A percentile compares a stretch with the other conserved stretches of the same genome.
Evolutionary conservation across 2,113 vertebrate species (phyloP).

Genomic region (Callionymus lyra): DNA sequence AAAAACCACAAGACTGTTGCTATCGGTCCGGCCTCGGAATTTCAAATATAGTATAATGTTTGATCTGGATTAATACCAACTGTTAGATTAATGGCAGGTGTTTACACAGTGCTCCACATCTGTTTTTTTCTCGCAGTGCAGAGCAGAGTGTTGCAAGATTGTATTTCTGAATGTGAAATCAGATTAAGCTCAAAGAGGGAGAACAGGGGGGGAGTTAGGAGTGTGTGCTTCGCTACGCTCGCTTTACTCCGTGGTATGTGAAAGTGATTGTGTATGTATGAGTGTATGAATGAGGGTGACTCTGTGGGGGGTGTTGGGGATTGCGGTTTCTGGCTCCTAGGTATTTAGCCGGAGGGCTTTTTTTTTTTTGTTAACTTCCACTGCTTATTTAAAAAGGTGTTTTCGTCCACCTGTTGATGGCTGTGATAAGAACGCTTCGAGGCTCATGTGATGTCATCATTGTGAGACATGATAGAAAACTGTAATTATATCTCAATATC

Average conservation of each 20-base stretch:
- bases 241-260: conserved; percentile 47
- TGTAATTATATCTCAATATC: neutral
- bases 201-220: conserved; percentile 6
- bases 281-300: conserved; percentile 11
- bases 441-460: neutral
- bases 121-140: too few species aligned
- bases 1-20: too few species aligned
- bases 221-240: conserved; percentile 34
- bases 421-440: conserved; percentile 1
- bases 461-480: neutral
- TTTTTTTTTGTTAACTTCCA: conserved; percentile 20
- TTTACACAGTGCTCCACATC: conserved; percentile 40
- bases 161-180: conserved; percentile 37
- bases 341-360: conserved; percentile 40
- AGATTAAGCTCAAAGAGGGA: conserved; percentile 30
- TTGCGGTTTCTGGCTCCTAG: conserved; percentile 29
- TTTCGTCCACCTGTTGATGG: conserved; percentile 11
- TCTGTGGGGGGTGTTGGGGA: conserved; percentile 1
- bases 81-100: conserved; percentile 45
- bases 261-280: conserved; percentile 10
- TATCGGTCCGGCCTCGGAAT: too few species aligned
- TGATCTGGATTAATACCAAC: conserved; percentile 51
- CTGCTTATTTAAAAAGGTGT: conserved; percentile 5
- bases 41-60: conserved; percentile 33
- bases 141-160: neutral